Evolutionary conservation across 2,888 invertebrate genomes (phyloP).

Genomic region (Phania funesta): DNA sequence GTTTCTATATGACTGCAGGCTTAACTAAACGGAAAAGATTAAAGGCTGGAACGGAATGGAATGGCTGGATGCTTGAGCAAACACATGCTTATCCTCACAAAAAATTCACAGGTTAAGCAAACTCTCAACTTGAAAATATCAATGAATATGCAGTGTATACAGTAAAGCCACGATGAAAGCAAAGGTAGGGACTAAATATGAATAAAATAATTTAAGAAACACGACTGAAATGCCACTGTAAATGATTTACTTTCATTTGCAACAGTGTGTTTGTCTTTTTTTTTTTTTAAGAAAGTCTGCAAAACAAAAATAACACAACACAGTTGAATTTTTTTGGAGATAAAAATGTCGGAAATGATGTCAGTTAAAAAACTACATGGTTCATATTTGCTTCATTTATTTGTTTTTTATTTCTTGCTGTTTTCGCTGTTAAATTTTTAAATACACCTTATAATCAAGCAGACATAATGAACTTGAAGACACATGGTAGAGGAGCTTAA

Average conservation of each 20-base stretch:
- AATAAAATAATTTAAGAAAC: neutral
- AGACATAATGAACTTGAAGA: conserved; percentile 42
- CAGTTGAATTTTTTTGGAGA: neutral
- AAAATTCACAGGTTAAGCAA: conserved; percentile 23
- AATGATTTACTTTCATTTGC: conserved; percentile 38
- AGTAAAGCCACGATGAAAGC: neutral
- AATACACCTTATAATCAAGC: neutral
- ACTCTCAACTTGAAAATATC: conserved; percentile 12
- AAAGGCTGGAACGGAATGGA: conserved; percentile 43
- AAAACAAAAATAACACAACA: neutral
- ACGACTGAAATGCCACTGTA: neutral
- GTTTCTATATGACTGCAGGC: conserved; percentile 63
- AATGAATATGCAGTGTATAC: conserved; percentile 23
- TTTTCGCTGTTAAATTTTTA: conserved; percentile 10
- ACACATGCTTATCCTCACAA: neutral
- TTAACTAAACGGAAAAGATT: conserved; percentile 66
- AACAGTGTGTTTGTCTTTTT: conserved; percentile 37
- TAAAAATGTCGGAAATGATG: conserved; percentile 52
- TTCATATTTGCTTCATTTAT: conserved; percentile 18
- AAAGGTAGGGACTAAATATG: neutral
- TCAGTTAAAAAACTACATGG: conserved; percentile 50
- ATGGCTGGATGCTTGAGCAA: conserved; percentile 22
- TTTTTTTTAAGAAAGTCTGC: conserved; percentile 5
- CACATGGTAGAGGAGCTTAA: neutral
- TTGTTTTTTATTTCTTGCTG: neutral